phyloP scores from a whole-genome alignment of 2,888 invertebrate species.

The Drosophila subquinaria region DNA sequence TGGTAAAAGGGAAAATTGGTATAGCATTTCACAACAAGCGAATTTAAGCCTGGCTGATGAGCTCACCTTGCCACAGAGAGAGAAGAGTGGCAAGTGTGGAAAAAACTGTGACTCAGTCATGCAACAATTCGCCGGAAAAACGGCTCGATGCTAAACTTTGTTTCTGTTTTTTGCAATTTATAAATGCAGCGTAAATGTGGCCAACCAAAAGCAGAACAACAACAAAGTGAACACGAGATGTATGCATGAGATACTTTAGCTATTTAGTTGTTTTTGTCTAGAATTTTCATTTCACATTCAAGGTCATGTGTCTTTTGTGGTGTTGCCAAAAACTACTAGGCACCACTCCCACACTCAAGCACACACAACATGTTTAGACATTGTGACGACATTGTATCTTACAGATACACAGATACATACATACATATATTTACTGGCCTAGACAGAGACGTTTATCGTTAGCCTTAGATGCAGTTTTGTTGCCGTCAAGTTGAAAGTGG shows the following conservation, averaged over 20 bases:
- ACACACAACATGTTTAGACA: conserved; percentile 30
- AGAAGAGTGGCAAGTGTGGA: neutral
- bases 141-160: conserved; percentile 29
- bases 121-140: conserved; percentile 61
- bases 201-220: conserved; percentile 15
- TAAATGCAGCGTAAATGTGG: conserved; percentile 38
- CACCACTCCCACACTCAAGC: conserved; percentile 12
- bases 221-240: conserved; percentile 35
- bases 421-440: conserved; percentile 52
- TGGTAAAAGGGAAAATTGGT: conserved; percentile 3
- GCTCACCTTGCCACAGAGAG: conserved; percentile 36
- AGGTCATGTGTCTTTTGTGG: conserved; percentile 52
- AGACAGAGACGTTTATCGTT: conserved; percentile 32
- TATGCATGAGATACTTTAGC: conserved; percentile 12
- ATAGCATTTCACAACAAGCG: conserved; percentile 29
- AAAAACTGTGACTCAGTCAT: conserved; percentile 59
- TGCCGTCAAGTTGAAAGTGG: conserved; percentile 57
- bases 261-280: conserved; percentile 38
- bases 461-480: conserved; percentile 48
- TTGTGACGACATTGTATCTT: conserved; percentile 24
- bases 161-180: conserved; percentile 56
- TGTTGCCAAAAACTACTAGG: conserved; percentile 42
- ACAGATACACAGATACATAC: conserved; percentile 4
- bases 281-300: conserved; percentile 70
- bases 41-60: conserved; percentile 31